Evolutionary conservation across 2,113 vertebrate genomes (phyloP).

Genomic region (Baryphthengus martii): DNA sequence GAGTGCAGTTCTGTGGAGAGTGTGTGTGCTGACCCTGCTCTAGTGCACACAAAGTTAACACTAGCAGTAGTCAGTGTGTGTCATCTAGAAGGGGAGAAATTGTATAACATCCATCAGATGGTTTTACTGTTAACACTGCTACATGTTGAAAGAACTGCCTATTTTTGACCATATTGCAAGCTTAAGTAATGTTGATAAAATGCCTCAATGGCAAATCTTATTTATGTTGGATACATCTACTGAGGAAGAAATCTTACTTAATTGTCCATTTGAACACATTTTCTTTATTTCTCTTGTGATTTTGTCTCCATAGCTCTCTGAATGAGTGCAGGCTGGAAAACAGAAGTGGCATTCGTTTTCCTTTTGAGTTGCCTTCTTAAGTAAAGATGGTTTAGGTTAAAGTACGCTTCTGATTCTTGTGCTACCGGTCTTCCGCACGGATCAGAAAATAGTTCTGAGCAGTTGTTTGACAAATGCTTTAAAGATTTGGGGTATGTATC

Average conservation of each 20-base stretch:
- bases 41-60: rapidly evolving
- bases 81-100: background rate
- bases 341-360: background rate
- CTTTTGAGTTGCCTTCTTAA: background rate
- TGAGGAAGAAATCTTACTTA: background rate
- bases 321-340: background rate
- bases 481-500: background rate
- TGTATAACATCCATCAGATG: background rate
- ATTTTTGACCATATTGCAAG: background rate
- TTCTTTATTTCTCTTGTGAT: background rate
- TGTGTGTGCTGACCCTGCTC: background rate
- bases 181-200: background rate
- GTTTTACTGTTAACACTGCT: background rate
- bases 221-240: background rate
- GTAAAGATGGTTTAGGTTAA: background rate
- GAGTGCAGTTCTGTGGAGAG: background rate
- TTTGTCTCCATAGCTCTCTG: background rate
- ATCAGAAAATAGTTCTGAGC: background rate
- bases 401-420: background rate
- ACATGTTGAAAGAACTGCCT: background rate
- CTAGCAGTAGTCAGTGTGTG: background rate
- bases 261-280: background rate
- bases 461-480: background rate
- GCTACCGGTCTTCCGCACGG: background rate
- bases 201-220: too few species aligned